A percentile compares a stretch with the other conserved stretches of the same genome.
Conservation (phyloP, 37 sponge, comb jelly and placozoan species). For the Chondrosia reniformis region DNA sequence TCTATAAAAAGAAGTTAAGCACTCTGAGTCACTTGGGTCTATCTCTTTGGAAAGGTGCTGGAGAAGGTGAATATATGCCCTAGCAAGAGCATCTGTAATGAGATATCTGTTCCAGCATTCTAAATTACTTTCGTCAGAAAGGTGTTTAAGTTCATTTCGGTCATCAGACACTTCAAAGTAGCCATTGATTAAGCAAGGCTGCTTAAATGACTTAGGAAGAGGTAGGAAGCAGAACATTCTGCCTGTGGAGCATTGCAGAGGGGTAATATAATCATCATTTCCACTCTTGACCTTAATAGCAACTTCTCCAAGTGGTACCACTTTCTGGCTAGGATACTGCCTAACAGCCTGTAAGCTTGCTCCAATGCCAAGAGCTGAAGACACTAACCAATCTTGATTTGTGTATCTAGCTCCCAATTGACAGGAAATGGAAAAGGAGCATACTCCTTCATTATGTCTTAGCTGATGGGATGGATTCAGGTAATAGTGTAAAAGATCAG, state of each 20-base stretch:
- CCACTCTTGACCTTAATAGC: conserved; percentile 17
- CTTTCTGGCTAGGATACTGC: neutral
- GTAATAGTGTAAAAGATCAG: neutral
- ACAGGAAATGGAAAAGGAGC: neutral
- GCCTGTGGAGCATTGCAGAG: conserved; percentile 8
- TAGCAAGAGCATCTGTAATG: conserved; percentile 22
- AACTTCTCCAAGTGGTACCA: conserved; percentile 41
- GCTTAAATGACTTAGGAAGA: conserved; percentile 26
- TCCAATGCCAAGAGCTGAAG: conserved; percentile 22
- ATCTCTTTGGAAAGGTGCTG: neutral
- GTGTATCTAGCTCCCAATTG: neutral
- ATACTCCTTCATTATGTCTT: neutral
- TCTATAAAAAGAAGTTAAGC: conserved; percentile 33
- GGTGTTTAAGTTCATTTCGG: conserved; percentile 15
- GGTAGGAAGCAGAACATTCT: conserved; percentile 57
- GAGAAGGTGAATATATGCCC: conserved; percentile 33
- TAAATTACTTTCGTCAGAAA: neutral
- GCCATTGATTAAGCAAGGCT: conserved; percentile 46
- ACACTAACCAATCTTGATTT: conserved; percentile 28
- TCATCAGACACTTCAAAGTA: conserved; percentile 45
- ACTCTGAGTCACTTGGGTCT: conserved; percentile 1
- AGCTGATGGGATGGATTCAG: neutral
- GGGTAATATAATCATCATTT: neutral
- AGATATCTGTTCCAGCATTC: conserved; percentile 49
- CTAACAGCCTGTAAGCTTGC: neutral